Percentiles rank a stretch among this genome's conserved stretches.
These are phyloP conservation scores for Philopedon plagiatum DNA, from an alignment of 2,888 invertebrate species.

Conservation along the genomic window DNA sequence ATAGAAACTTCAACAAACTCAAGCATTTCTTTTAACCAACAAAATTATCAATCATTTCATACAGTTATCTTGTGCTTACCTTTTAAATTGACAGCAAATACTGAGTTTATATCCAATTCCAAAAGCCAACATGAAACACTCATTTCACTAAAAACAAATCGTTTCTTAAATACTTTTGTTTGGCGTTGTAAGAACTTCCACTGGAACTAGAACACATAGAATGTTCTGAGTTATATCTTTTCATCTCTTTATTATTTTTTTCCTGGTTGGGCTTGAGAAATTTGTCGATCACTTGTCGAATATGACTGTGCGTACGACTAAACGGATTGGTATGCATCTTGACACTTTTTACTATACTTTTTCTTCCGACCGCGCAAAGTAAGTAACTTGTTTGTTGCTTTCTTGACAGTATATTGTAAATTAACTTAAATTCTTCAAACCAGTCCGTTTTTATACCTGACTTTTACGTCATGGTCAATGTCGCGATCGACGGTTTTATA, in stretches of 20 bases:
- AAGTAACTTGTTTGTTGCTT: background rate
- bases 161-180: conserved; percentile 26
- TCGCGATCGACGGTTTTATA: too few species aligned
- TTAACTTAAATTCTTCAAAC: conserved; percentile 5
- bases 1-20: too few species aligned
- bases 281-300: conserved; percentile 77
- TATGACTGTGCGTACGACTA: conserved; percentile 78
- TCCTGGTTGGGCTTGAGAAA: conserved; percentile 68
- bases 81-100: too few species aligned
- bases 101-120: too few species aligned
- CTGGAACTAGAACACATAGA: conserved; percentile 24
- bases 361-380: background rate
- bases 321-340: conserved; percentile 80
- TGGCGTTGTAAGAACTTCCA: conserved; percentile 1
- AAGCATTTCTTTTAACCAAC: too few species aligned
- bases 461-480: conserved; percentile 34
- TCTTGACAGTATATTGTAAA: background rate
- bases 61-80: too few species aligned
- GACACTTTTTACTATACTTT: background rate
- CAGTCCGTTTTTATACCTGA: conserved; percentile 24
- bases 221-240: conserved; percentile 50
- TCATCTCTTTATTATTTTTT: conserved; percentile 48
- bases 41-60: too few species aligned
- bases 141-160: conserved; percentile 27
- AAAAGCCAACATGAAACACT: too few species aligned